These are phyloP conservation scores for Heliconius hewitsoni DNA, from an alignment of 1,140 invertebrate species.

Conservation along the genomic window DNA sequence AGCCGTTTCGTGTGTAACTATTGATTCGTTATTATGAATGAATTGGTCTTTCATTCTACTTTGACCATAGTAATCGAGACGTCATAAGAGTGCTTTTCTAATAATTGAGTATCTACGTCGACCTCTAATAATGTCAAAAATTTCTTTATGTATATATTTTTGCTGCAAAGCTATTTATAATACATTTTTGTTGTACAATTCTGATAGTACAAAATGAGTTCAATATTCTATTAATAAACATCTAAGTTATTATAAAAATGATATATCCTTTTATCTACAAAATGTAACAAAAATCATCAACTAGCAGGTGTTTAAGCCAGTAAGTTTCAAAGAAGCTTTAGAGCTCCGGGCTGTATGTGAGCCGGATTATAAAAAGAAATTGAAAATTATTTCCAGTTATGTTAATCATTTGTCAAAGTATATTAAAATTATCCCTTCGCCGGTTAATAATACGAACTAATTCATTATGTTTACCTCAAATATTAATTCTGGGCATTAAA, in stretches of 20 bases:
- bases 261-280: background rate
- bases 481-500: too few species aligned
- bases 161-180: background rate
- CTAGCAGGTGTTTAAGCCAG: slow-evolving; percentile 53
- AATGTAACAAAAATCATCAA: slow-evolving; percentile 15
- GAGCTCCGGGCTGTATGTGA: slow-evolving; percentile 53
- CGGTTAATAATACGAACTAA: background rate
- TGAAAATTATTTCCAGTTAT: slow-evolving; percentile 68
- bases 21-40: slow-evolving; percentile 75
- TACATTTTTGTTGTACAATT: background rate
- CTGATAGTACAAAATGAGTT: background rate
- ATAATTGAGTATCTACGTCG: slow-evolving; percentile 12
- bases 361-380: slow-evolving; percentile 75
- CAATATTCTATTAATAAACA: background rate
- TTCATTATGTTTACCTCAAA: background rate
- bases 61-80: slow-evolving; percentile 35
- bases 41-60: slow-evolving; percentile 69
- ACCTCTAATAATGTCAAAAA: background rate
- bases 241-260: background rate
- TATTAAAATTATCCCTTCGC: background rate
- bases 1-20: slow-evolving; percentile 50
- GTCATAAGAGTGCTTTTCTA: slow-evolving; percentile 33
- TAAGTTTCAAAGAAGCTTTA: slow-evolving; percentile 40
- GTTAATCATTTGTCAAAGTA: slow-evolving; percentile 25
- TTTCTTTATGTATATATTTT: background rate